A percentile compares a stretch with the other conserved stretches of the same genome.
These are phyloP conservation scores for Rhimphoctona megacephalus DNA, from an alignment of 2,888 invertebrate genomes.

Conservation along the genomic window DNA sequence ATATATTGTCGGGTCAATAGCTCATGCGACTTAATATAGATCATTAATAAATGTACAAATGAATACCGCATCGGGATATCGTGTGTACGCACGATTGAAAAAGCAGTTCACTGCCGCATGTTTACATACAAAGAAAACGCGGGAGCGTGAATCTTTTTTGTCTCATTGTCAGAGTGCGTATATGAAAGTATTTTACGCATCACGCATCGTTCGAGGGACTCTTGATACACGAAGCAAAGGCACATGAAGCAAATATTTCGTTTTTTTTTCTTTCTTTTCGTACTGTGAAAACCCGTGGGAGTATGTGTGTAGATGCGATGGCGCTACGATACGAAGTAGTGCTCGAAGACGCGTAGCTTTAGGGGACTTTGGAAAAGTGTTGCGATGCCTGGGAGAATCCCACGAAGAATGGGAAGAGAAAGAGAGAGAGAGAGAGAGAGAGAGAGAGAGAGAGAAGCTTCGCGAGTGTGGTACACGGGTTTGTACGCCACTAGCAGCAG, in stretches of 20 bases:
- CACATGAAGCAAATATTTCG: not conserved
- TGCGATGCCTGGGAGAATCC: conserved; percentile 27
- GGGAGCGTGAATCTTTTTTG: conserved; percentile 1
- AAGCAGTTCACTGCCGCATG: not conserved
- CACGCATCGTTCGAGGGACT: not conserved
- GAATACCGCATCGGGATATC: not conserved
- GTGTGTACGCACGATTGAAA: not conserved
- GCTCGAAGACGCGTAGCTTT: not conserved
- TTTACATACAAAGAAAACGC: conserved; percentile 16
- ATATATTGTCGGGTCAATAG: not conserved
- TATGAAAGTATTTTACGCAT: not conserved
- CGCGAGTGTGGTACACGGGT: conserved; percentile 9
- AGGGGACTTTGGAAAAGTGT: conserved; percentile 16
- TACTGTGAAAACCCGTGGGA: not conserved
- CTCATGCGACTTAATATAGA: not conserved
- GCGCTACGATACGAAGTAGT: conserved; percentile 20
- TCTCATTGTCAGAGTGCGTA: not conserved
- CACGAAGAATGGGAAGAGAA: conserved; percentile 18
- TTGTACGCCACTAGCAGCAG: conserved; percentile 40
- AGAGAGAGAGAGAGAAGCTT: conserved; percentile 8
- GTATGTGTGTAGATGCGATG: not conserved
- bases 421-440: conserved; percentile 11
- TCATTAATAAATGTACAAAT: not conserved
- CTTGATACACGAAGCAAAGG: not conserved
- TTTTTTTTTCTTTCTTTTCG: conserved; percentile 7